These are phyloP conservation scores for Oreohelix idahoensis DNA, from an alignment of 1,140 invertebrate species.

Conservation along the genomic window DNA sequence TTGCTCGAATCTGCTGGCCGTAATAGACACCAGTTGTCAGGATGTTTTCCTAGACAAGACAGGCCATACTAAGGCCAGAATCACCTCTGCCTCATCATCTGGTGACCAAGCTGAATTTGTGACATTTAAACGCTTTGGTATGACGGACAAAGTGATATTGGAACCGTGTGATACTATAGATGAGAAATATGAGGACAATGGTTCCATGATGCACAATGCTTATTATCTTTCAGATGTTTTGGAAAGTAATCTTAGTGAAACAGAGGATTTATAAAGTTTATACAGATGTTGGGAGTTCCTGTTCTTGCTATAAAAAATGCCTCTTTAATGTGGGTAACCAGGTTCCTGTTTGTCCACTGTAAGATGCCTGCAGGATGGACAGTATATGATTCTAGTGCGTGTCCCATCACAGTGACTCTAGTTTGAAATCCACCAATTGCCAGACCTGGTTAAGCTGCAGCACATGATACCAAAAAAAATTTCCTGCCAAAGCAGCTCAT, in stretches of 20 bases:
- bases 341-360: not conserved
- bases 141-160: not conserved
- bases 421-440: too few species aligned
- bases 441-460: not conserved
- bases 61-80: not conserved
- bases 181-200: not conserved
- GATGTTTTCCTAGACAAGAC: constrained; percentile 14
- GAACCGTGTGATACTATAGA: not conserved
- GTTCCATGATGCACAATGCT: not conserved
- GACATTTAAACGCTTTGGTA: not conserved
- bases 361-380: not conserved
- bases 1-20: constrained; percentile 26
- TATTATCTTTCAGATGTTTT: not conserved
- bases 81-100: constrained; percentile 11
- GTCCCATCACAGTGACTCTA: too few species aligned
- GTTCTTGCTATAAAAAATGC: too few species aligned
- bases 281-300: not conserved
- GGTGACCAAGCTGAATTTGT: not conserved
- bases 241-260: not conserved
- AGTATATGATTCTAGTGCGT: not conserved
- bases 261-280: too few species aligned
- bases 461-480: not conserved
- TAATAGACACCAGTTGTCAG: constrained; percentile 34
- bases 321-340: too few species aligned
- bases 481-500: not conserved